A percentile compares a stretch with the other conserved stretches of the same genome.
phyloP scores from a whole-genome alignment of 2,888 invertebrate species.

The Camponotus fellah region DNA sequence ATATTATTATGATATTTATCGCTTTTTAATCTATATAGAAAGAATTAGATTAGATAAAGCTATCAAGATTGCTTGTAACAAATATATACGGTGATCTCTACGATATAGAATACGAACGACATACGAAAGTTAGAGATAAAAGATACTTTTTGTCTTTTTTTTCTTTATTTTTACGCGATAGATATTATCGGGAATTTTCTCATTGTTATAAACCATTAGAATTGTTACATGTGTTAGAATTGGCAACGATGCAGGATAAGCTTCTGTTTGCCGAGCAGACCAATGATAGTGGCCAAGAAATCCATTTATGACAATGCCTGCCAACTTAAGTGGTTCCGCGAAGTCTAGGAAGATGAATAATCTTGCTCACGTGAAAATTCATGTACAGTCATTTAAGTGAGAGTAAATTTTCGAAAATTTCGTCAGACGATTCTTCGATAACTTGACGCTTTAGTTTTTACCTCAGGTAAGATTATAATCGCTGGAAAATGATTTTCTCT shows the following conservation, averaged over 20 bases:
- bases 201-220: neutral
- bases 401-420: constrained; percentile 13
- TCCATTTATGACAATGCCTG: constrained; percentile 66
- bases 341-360: constrained; percentile 21
- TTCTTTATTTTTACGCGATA: neutral
- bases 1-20: neutral
- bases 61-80: neutral
- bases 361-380: constrained; percentile 22
- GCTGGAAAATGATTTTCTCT: neutral
- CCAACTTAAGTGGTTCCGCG: constrained; percentile 58
- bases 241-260: constrained; percentile 20
- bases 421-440: neutral
- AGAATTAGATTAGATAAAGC: no score
- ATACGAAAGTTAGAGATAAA: neutral
- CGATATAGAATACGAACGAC: neutral
- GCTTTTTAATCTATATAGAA: neutral
- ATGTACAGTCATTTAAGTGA: neutral
- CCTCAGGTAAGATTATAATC: neutral
- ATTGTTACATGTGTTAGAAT: constrained; percentile 24
- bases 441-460: neutral
- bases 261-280: constrained; percentile 60
- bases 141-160: neutral
- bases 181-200: neutral
- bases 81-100: neutral
- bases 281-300: constrained; percentile 68